These are phyloP conservation scores for Clarias gariepinus DNA, from an alignment of 2,113 vertebrate genomes.

Conservation along the genomic window DNA sequence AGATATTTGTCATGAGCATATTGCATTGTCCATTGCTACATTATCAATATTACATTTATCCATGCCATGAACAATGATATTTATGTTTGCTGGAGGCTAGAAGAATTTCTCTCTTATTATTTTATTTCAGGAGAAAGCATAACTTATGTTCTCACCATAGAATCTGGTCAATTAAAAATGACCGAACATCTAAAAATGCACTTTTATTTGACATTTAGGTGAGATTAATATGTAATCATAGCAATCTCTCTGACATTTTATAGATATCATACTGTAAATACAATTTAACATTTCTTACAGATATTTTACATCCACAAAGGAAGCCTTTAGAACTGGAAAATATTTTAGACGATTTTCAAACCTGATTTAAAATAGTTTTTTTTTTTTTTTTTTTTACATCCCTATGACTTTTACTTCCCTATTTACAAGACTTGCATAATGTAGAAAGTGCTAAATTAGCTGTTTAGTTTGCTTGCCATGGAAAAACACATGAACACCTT, in stretches of 20 bases:
- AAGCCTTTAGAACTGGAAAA: neutral
- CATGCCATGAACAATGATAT: neutral
- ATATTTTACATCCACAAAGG: neutral
- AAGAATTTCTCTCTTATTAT: neutral
- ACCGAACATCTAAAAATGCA: neutral
- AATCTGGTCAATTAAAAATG: neutral
- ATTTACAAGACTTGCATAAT: slow-evolving; percentile 7
- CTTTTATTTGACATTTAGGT: neutral
- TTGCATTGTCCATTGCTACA: too few relatives aligned
- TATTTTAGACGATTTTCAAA: neutral
- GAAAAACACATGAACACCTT: neutral
- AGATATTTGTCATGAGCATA: too few relatives aligned
- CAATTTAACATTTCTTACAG: neutral
- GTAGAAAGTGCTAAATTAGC: slow-evolving; percentile 18
- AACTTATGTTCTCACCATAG: neutral
- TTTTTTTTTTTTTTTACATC: too few relatives aligned
- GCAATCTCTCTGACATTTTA: neutral
- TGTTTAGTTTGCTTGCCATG: neutral
- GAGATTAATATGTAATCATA: neutral
- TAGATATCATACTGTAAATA: neutral
- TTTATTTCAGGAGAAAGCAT: neutral
- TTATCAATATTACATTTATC: neutral
- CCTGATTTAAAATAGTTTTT: too few relatives aligned
- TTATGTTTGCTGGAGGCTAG: neutral
- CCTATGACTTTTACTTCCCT: neutral